Evolutionary conservation across 2,888 invertebrate species (phyloP).

Genomic region (Xanthia togata): DNA sequence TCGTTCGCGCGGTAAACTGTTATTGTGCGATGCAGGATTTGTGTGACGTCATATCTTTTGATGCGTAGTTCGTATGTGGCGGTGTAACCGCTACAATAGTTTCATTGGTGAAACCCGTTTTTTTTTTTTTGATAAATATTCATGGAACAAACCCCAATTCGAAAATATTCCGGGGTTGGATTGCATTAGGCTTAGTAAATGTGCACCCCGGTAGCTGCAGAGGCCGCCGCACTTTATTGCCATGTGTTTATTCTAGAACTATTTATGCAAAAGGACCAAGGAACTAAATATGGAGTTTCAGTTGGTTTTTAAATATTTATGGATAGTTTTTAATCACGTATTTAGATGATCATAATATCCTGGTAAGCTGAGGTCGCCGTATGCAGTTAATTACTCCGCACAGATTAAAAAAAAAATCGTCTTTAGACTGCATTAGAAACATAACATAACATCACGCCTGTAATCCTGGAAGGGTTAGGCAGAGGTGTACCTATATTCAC

Average conservation of each 20-base stretch:
- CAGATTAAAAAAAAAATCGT: background rate
- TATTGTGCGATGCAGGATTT: no score
- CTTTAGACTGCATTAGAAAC: background rate
- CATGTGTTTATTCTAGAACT: constrained; percentile 24
- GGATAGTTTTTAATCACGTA: background rate
- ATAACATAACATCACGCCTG: background rate
- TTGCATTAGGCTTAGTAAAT: constrained; percentile 7
- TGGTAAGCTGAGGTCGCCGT: no score
- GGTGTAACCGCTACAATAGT: no score
- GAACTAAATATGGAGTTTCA: background rate
- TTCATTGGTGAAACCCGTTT: no score
- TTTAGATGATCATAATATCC: background rate
- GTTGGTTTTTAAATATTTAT: background rate
- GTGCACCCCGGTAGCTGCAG: constrained; percentile 1
- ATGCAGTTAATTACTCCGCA: background rate
- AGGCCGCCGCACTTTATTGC: constrained; percentile 32
- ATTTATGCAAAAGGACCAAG: constrained; percentile 24
- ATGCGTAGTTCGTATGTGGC: no score
- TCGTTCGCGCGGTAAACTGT: no score
- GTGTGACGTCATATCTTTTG: no score
- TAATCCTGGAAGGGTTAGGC: background rate
- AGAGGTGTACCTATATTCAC: background rate
- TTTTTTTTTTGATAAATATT: background rate
- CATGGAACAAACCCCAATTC: background rate
- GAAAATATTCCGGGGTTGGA: background rate